Base-by-base conservation (phyloP, 2,113 vertebrate species). In the Stomatorhinus ivindoensis region DNA sequence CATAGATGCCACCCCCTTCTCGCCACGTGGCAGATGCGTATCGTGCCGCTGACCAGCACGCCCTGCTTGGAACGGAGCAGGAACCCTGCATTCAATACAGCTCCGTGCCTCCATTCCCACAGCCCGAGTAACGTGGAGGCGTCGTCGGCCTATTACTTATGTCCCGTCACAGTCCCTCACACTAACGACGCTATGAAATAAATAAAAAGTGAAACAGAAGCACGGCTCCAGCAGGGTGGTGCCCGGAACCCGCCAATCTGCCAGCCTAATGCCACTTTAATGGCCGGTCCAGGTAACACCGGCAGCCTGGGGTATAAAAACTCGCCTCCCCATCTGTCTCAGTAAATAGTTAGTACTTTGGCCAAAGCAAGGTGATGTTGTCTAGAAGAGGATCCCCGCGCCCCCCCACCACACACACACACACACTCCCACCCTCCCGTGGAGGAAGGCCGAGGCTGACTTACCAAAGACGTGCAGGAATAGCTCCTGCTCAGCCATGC, bases 391-490 rank as follows among this genome's bases (percentile, higher is more conserved):
- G 73, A 76, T 39, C 39, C 39, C 39, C 39, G 1, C 39, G 1
- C 48, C 69, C 27, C 65, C 27, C 11, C 65, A 10, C 11, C 27
- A 10, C 10, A 2, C 24, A 1, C 61, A 10, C n/a, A 15, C 80
- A 7, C 76, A 19, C 39, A 46, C 11, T 31, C 17, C 6, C 39
- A 8, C 39, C 6, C 3, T n/a, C 44, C 4, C 10, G 47, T 1
- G 31, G 76, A 55, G 21, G 50, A 17, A 89, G 31, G 50, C 55
- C 0, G 13, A 39, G 17, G 21, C 31, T 50, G 91, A 93, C 97
- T 97, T 96, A 99, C 98, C 97, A 88, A 99, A 99, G 92, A 99
- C 98, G 93, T 99, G 98, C 88, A 99, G 97, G 88, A 97, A 96
- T 10, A 97, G 95, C 92, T 98, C 97, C 31, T 95, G 96, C 89